Conservation (phyloP, 30 jellyfish, hydroid and myxozoan species). For the Hydractinia symbiolongicarpus region DNA sequence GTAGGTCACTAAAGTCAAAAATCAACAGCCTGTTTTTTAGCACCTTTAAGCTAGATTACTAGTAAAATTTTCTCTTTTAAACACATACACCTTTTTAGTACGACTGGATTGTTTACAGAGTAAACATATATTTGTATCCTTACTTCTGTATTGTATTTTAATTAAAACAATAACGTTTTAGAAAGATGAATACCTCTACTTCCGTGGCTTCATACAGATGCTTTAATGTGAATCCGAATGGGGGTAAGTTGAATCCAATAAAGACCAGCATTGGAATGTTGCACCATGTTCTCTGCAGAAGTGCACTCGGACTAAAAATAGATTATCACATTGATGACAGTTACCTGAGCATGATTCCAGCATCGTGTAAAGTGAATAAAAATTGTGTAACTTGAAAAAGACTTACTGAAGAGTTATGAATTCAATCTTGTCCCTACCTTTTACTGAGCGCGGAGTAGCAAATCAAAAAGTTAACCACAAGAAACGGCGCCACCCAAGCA, state of each 20-base stretch:
- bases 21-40: too few relatives aligned
- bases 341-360: not conserved
- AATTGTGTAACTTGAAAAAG: not conserved
- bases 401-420: not conserved
- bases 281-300: slow-evolving; percentile 30
- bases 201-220: slow-evolving; percentile 31
- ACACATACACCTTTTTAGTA: not conserved
- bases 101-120: too few relatives aligned
- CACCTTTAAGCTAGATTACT: too few relatives aligned
- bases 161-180: too few relatives aligned
- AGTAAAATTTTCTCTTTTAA: too few relatives aligned
- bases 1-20: too few relatives aligned
- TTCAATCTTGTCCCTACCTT: not conserved
- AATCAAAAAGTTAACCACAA: not conserved
- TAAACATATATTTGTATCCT: too few relatives aligned
- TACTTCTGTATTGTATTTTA: too few relatives aligned
- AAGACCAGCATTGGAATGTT: slow-evolving; percentile 24
- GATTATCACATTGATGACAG: not conserved
- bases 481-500: slow-evolving; percentile 6
- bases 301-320: not conserved
- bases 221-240: slow-evolving; percentile 32
- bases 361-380: not conserved
- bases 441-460: slow-evolving; percentile 4
- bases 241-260: slow-evolving; percentile 14
- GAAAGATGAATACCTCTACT: not conserved